Conservation (phyloP, 2,797 vertebrate species). For the Coregonus sp. region DNA sequence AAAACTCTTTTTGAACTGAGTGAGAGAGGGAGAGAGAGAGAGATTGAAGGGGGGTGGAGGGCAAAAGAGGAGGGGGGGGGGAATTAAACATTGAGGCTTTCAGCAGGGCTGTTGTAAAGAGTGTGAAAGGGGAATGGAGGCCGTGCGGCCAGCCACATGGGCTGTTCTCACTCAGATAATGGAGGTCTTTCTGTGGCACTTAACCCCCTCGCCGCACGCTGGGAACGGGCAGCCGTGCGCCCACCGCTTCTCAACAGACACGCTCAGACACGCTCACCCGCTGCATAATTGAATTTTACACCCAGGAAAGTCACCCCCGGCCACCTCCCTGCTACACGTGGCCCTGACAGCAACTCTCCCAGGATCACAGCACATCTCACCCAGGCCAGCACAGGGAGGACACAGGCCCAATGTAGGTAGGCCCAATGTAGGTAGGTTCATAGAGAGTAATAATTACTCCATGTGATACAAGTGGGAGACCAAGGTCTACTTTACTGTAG, state of each 20-base stretch:
- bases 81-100: slow-evolving; percentile 72
- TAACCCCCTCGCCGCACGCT: slow-evolving; percentile 88
- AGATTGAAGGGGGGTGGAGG: slow-evolving; percentile 39
- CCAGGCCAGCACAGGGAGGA: slow-evolving; percentile 1
- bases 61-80: slow-evolving; percentile 21
- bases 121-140: slow-evolving; percentile 74
- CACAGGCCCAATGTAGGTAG: background rate
- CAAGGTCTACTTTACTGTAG: background rate
- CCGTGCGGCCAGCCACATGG: slow-evolving; percentile 85
- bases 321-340: slow-evolving; percentile 61
- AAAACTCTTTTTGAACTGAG: slow-evolving; percentile 48
- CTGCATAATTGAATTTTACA: slow-evolving; percentile 79
- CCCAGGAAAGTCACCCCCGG: slow-evolving; percentile 58
- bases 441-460: background rate
- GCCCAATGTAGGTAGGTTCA: background rate
- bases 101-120: slow-evolving; percentile 62
- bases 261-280: slow-evolving; percentile 64
- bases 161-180: slow-evolving; percentile 98
- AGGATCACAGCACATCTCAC: slow-evolving; percentile 54
- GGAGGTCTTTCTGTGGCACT: slow-evolving; percentile 87
- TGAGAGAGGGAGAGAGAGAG: slow-evolving; percentile 41
- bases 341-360: slow-evolving; percentile 78
- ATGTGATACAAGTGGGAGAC: background rate
- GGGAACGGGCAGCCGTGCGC: slow-evolving; percentile 79
- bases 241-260: slow-evolving; percentile 79